phyloP scores from a whole-genome alignment of 2,113 vertebrate genomes.

The Stegostoma tigrinum region DNA sequence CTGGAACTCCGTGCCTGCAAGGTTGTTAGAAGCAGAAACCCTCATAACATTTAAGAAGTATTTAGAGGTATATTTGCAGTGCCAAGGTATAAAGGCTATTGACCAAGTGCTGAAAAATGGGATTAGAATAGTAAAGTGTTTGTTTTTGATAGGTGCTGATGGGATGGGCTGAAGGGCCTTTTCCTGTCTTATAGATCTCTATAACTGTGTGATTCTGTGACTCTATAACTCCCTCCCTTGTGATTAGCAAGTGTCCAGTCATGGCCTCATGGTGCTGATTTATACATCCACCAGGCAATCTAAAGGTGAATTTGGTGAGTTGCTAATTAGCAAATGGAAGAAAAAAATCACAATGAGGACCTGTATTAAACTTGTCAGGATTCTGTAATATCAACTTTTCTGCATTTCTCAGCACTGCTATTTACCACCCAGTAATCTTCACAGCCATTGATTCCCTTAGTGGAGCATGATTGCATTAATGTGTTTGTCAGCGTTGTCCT shows the following conservation, averaged over 20 bases:
- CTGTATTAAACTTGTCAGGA: background rate
- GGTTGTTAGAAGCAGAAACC: too few relatives aligned
- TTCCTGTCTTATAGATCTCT: too few relatives aligned
- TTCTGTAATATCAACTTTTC: background rate
- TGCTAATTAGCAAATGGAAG: background rate
- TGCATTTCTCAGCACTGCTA: background rate
- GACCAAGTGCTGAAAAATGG: too few relatives aligned
- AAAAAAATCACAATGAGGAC: background rate
- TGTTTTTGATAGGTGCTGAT: too few relatives aligned
- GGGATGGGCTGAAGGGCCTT: too few relatives aligned
- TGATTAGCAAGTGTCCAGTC: background rate
- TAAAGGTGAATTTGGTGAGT: background rate
- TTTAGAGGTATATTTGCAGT: too few relatives aligned
- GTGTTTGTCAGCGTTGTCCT: background rate
- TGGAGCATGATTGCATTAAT: background rate
- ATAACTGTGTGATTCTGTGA: too few relatives aligned
- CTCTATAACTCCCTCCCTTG: background rate
- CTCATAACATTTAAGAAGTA: too few relatives aligned
- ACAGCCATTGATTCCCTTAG: background rate
- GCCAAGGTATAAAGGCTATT: too few relatives aligned
- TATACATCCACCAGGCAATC: background rate
- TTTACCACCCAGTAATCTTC: background rate
- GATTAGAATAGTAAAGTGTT: too few relatives aligned
- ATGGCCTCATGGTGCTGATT: background rate
- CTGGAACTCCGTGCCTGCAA: too few relatives aligned